Percentiles rank a stretch among this genome's conserved stretches.
Conservation (phyloP, 2,888 invertebrate species). For the Lasioglossum zephyrum region DNA sequence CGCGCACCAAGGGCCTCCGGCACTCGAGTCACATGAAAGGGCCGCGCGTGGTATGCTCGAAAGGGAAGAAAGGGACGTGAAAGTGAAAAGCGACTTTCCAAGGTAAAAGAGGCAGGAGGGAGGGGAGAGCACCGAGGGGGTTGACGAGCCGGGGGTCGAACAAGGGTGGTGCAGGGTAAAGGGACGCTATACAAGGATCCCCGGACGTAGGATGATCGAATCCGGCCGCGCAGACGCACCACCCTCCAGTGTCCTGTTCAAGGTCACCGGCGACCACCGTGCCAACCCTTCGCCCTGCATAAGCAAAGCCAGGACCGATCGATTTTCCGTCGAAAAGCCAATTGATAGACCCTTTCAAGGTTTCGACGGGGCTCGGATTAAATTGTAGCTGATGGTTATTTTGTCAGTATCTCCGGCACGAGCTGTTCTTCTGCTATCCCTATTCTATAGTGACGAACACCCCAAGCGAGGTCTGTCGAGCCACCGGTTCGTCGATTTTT, state of each 20-base stretch:
- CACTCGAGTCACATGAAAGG: slow-evolving; percentile 56
- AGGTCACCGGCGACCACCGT: slow-evolving; percentile 67
- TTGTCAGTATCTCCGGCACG: background rate
- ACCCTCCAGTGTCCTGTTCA: slow-evolving; percentile 71
- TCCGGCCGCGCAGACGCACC: slow-evolving; percentile 73
- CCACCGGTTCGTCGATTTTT: background rate
- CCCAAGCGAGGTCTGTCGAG: background rate
- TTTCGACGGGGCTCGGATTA: slow-evolving; percentile 13
- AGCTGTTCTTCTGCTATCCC: background rate
- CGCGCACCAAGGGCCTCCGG: slow-evolving; percentile 44
- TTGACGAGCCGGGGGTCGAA: background rate
- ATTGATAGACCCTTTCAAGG: slow-evolving; percentile 44
- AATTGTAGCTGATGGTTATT: slow-evolving; percentile 22
- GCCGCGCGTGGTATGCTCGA: slow-evolving; percentile 48
- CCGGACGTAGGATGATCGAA: slow-evolving; percentile 78
- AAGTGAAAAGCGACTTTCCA: slow-evolving; percentile 82
- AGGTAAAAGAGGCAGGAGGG: slow-evolving; percentile 60
- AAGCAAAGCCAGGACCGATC: slow-evolving; percentile 46
- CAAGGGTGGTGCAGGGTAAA: slow-evolving; percentile 13
- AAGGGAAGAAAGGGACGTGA: slow-evolving; percentile 77
- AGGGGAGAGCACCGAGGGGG: slow-evolving; percentile 9
- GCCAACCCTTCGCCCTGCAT: slow-evolving; percentile 55
- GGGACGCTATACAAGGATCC: slow-evolving; percentile 57
- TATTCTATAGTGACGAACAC: background rate
- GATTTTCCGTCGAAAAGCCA: slow-evolving; percentile 49